Percentiles rank a stretch among this genome's conserved stretches.
phyloP scores from a whole-genome alignment of 2,888 invertebrate species.

The Oligia latruncula region DNA sequence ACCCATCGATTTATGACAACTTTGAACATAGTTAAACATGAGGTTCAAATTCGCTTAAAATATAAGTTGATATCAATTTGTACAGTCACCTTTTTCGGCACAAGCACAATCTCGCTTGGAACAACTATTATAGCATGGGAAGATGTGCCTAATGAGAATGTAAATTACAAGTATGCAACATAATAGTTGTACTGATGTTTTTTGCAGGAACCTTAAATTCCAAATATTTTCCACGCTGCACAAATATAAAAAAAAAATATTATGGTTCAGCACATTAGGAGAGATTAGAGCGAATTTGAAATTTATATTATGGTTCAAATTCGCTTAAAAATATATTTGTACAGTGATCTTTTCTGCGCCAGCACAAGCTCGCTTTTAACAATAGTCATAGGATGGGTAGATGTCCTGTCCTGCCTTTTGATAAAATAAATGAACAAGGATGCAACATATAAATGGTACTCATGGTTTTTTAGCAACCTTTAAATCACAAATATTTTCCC shows the following conservation, averaged over 20 bases:
- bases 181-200: neutral
- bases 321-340: slow-evolving; percentile 5
- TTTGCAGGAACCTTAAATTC: neutral
- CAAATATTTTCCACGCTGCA: neutral
- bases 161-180: slow-evolving; percentile 1
- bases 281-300: neutral
- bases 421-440: slow-evolving; percentile 18
- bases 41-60: slow-evolving; percentile 16
- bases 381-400: slow-evolving; percentile 11
- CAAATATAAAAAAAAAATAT: neutral
- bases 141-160: slow-evolving; percentile 16
- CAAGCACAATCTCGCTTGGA: slow-evolving; percentile 18
- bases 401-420: slow-evolving; percentile 4
- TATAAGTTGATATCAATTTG: neutral
- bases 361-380: slow-evolving; percentile 4
- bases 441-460: neutral
- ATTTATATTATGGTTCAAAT: neutral
- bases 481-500: neutral
- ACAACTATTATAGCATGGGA: slow-evolving; percentile 3
- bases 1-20: slow-evolving; percentile 28
- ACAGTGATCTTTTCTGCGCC: slow-evolving; percentile 7
- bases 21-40: neutral
- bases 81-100: neutral
- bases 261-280: neutral
- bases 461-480: neutral